These are phyloP conservation scores for Drosophila kambysellisi DNA, from an alignment of 2,888 invertebrate species.

Conservation along the genomic window DNA sequence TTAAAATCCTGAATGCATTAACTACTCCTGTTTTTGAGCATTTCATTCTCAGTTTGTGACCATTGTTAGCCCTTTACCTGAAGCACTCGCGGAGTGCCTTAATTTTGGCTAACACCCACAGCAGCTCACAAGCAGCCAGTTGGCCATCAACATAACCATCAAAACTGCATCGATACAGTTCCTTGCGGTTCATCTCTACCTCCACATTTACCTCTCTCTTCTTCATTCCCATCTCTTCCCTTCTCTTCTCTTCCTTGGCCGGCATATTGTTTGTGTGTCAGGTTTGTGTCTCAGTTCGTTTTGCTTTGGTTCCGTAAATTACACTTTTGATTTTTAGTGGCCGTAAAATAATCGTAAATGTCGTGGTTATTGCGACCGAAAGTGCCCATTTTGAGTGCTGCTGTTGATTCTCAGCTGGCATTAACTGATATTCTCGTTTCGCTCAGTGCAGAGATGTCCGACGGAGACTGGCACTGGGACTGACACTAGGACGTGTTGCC, in stretches of 20 bases:
- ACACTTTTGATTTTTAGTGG: conserved; percentile 85
- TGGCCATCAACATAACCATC: conserved; percentile 19
- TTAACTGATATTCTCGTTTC: conserved; percentile 81
- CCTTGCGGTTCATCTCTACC: conserved; percentile 6
- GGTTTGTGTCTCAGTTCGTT: conserved; percentile 51
- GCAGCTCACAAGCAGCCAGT: neutral
- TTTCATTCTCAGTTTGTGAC: neutral
- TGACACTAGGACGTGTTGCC: conserved; percentile 69
- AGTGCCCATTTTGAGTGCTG: conserved; percentile 83
- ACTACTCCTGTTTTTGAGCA: neutral
- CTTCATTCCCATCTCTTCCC: no score
- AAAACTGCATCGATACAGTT: conserved; percentile 38
- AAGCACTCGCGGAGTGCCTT: neutral
- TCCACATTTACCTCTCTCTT: neutral
- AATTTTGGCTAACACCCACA: conserved; percentile 20
- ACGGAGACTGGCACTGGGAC: conserved; percentile 3
- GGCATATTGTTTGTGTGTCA: conserved; percentile 27
- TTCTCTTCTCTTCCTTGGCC: neutral
- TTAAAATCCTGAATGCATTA: neutral
- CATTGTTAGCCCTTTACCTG: neutral
- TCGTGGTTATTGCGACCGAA: conserved; percentile 85
- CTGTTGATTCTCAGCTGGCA: conserved; percentile 58
- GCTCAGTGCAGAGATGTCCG: conserved; percentile 73
- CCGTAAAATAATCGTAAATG: conserved; percentile 86
- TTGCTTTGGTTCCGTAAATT: conserved; percentile 83